Evolutionary conservation across 2,888 invertebrate genomes (phyloP), one percentile per base, ranked within the genome.

Genomic region (Choristoneura rosaceana): DNA sequence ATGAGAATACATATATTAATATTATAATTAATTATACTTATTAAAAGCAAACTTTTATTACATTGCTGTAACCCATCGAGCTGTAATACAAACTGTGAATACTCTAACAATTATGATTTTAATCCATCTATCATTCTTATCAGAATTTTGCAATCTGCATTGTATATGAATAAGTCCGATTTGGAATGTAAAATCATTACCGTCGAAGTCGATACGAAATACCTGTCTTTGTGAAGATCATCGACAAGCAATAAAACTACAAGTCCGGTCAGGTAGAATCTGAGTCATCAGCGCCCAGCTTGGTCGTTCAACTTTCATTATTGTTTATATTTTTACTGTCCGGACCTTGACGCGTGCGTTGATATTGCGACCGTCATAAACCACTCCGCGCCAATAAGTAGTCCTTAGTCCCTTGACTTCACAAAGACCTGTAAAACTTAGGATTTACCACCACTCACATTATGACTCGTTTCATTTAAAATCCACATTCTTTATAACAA

Each of bases 221-320:
- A 84, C 84, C 84, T 84, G 78, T 78, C 81, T 84, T 86, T 84
- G 85, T 85, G 83, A 85, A 83, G 80, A 82, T 84, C 85, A 52
- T 62, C 64, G 83, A 84, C 84, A 77, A 83, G 84, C 81, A 83
- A 79, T 75, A 76, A 76, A 78, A 76, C 76, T 75, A 79, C 79
- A 78, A 83, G 84, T 78, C 81, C 82, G 81, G 87, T 87, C 91
- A 91, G 92, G 92, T 92, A 90, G 83, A 84, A 84, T 84, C 87
- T 92, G 91, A 92, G 85, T 92, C 91, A 92, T 87, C 87, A 87
- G 79, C 78, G 79, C 79, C 58, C 15, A 38, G 78, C 79, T 79
- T 90, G 92, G 92, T 89, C 92, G 87, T 92, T 92, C 92, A 93
- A 92, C 92, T 90, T 90, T 82, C 87, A 82, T 88, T 87, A 90